Conservation (phyloP, 1,140 invertebrate genomes). For the Mercenaria mercenaria region DNA sequence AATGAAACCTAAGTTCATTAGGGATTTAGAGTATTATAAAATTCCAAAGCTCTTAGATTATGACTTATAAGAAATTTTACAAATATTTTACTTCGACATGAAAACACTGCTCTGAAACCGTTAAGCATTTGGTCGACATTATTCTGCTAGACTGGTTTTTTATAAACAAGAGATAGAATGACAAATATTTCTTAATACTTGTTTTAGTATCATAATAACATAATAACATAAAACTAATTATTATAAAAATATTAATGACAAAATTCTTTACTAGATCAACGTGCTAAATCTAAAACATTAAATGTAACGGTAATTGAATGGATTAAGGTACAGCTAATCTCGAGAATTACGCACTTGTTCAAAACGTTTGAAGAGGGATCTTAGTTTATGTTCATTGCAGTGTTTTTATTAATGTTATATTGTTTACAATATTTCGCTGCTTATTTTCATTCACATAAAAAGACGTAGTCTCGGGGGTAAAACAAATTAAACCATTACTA, state of each 20-base stretch:
- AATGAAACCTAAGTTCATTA: constrained; percentile 51
- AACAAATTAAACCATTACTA: neutral
- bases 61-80: constrained; percentile 37
- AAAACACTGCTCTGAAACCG: constrained; percentile 32
- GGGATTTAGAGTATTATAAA: constrained; percentile 49
- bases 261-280: constrained; percentile 2
- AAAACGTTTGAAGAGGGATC: constrained; percentile 5
- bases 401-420: neutral
- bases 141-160: constrained; percentile 1
- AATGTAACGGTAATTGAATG: neutral
- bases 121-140: constrained; percentile 53
- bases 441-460: neutral
- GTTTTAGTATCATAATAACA: constrained; percentile 21
- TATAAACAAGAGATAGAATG: constrained; percentile 39
- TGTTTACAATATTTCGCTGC: neutral
- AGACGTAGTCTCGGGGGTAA: neutral
- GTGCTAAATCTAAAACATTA: neutral
- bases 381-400: neutral
- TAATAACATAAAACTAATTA: constrained; percentile 2
- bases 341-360: constrained; percentile 2
- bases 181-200: constrained; percentile 44
- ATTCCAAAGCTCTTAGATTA: constrained; percentile 30
- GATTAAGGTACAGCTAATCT: constrained; percentile 2
- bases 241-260: constrained; percentile 16
- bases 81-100: constrained; percentile 32